Evolutionary conservation across 2,113 vertebrate species (phyloP).

Genomic region (Platichthys flesus): DNA sequence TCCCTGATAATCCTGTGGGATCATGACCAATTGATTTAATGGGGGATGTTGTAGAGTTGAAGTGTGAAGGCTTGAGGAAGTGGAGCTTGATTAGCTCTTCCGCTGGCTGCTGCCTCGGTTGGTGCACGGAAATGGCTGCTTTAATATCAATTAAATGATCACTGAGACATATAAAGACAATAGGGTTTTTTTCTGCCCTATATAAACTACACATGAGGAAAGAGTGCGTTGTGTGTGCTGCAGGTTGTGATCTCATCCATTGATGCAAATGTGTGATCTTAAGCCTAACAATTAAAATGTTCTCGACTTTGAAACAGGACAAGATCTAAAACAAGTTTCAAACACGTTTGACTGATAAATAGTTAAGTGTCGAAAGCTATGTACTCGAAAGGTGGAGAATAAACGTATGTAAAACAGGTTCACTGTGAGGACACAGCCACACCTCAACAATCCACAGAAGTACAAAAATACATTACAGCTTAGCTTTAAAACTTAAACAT

Average conservation of each 20-base stretch:
- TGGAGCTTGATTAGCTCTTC: slow-evolving; percentile 21
- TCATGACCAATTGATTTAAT: slow-evolving; percentile 72
- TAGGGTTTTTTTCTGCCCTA: not conserved
- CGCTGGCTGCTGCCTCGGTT: slow-evolving; percentile 1
- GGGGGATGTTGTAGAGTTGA: slow-evolving; percentile 45
- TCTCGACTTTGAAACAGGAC: too few species aligned
- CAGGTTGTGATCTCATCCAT: not conserved
- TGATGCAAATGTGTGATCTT: not conserved
- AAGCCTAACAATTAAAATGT: too few species aligned
- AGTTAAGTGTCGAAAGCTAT: not conserved
- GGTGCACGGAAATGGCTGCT: not conserved
- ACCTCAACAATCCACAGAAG: too few species aligned
- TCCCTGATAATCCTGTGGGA: slow-evolving; percentile 50
- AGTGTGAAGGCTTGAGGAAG: slow-evolving; percentile 46
- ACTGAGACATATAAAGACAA: slow-evolving; percentile 1
- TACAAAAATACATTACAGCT: too few species aligned
- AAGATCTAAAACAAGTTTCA: too few species aligned
- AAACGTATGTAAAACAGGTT: not conserved
- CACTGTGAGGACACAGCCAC: not conserved
- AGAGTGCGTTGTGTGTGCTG: not conserved
- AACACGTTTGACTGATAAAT: too few species aligned
- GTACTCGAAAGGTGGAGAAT: not conserved
- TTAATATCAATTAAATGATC: slow-evolving; percentile 7
- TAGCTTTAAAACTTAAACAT: too few species aligned
- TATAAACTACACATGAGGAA: too few species aligned